These are phyloP conservation scores for Myotis brandtii DNA, from an alignment of 2,113 vertebrate species.

Conservation along the genomic window DNA sequence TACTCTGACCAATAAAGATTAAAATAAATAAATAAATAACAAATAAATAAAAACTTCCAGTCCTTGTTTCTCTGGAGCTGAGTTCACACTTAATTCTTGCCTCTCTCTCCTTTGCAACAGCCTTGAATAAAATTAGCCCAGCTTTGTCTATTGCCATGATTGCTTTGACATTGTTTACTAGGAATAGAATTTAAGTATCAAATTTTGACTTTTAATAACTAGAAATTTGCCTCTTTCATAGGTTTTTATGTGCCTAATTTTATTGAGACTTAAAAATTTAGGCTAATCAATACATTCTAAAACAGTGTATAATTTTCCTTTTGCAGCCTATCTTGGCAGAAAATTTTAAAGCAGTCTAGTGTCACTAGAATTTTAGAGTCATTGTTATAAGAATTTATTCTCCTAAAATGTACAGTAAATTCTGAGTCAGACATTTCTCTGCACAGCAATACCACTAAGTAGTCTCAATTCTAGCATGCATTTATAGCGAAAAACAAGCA, in stretches of 20 bases:
- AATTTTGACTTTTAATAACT: neutral
- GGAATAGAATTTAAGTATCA: neutral
- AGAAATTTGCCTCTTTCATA: neutral
- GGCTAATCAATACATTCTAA: neutral
- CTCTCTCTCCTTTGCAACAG: neutral
- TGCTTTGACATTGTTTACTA: neutral
- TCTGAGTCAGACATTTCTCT: neutral
- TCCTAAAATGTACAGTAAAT: neutral
- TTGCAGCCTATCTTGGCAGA: neutral
- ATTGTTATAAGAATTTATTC: neutral
- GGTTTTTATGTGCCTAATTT: neutral
- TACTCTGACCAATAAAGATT: no score
- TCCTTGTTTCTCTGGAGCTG: neutral
- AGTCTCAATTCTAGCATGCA: neutral
- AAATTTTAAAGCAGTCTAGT: neutral
- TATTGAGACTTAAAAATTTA: neutral
- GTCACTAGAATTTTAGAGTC: neutral
- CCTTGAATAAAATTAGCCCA: neutral
- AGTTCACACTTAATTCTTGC: neutral
- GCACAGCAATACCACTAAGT: neutral
- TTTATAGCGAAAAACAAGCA: neutral
- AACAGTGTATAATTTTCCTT: neutral
- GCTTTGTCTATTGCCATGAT: neutral
- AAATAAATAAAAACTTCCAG: neutral
- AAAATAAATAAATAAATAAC: no score